Conservation (phyloP, 2,888 invertebrate species). For the Troglohyphantes excavatus region DNA sequence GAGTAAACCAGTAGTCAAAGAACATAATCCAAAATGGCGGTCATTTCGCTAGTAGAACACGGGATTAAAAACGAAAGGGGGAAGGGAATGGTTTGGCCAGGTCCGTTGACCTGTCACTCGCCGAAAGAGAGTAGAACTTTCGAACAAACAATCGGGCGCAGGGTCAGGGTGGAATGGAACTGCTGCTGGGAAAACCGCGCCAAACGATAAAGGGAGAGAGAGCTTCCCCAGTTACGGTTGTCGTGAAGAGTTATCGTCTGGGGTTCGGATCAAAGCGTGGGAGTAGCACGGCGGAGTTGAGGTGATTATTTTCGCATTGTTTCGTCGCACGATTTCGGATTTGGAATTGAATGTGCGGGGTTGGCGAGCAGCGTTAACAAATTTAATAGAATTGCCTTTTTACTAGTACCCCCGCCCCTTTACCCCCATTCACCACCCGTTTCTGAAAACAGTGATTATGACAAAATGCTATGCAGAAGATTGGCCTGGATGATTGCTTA, state of each 20-base stretch:
- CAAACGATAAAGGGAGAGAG: not conserved
- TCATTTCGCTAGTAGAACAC: constrained; percentile 13
- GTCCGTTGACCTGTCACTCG: constrained; percentile 53
- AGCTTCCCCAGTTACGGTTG: constrained; percentile 34
- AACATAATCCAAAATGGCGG: not conserved
- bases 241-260: constrained; percentile 12
- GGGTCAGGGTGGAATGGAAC: constrained; percentile 37
- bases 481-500: too few relatives aligned
- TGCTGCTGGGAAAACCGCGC: not conserved
- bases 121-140: not conserved
- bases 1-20: not conserved
- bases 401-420: too few relatives aligned
- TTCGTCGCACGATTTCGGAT: not conserved
- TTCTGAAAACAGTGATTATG: too few relatives aligned
- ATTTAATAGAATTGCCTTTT: not conserved
- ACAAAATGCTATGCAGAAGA: too few relatives aligned
- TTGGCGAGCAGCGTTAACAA: not conserved
- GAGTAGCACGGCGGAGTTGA: constrained; percentile 8
- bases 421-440: too few relatives aligned
- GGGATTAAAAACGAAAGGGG: not conserved
- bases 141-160: constrained; percentile 13
- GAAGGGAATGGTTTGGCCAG: not conserved
- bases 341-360: not conserved
- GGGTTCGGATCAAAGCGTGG: not conserved
- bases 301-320: constrained; percentile 10